Evolutionary conservation across 2,797 vertebrate genomes (phyloP).

Genomic region (Rhynchotus rufescens): DNA sequence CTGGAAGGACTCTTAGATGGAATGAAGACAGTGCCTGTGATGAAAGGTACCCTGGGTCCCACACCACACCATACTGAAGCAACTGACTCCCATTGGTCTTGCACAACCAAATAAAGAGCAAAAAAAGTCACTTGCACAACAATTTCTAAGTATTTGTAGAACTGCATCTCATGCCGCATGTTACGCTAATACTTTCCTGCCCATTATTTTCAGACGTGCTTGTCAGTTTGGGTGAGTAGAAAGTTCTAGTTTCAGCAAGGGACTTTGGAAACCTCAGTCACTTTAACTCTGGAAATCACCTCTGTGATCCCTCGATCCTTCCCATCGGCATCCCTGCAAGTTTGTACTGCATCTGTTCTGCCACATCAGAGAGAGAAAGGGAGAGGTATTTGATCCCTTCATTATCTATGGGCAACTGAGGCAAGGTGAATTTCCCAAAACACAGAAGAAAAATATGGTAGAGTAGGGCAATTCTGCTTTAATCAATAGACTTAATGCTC

Average conservation of each 20-base stretch:
- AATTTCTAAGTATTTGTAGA: not conserved
- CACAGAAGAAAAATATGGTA: not conserved
- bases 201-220: not conserved
- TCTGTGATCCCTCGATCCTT: not conserved
- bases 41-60: not conserved
- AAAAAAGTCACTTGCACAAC: not conserved
- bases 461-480: not conserved
- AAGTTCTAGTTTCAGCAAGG: not conserved
- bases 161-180: not conserved
- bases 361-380: not conserved
- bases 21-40: no score
- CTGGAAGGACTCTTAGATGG: not conserved
- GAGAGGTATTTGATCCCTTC: not conserved
- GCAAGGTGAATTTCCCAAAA: not conserved
- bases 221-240: not conserved
- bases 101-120: not conserved
- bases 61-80: not conserved
- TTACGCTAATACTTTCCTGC: not conserved
- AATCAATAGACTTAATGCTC: not conserved
- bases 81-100: not conserved
- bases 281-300: fast-evolving
- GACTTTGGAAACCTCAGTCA: not conserved
- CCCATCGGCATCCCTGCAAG: fast-evolving
- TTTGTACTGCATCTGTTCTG: not conserved
- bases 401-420: not conserved